phyloP scores from a whole-genome alignment of 1,140 invertebrate species.

The Zaprionus camerounensis region DNA sequence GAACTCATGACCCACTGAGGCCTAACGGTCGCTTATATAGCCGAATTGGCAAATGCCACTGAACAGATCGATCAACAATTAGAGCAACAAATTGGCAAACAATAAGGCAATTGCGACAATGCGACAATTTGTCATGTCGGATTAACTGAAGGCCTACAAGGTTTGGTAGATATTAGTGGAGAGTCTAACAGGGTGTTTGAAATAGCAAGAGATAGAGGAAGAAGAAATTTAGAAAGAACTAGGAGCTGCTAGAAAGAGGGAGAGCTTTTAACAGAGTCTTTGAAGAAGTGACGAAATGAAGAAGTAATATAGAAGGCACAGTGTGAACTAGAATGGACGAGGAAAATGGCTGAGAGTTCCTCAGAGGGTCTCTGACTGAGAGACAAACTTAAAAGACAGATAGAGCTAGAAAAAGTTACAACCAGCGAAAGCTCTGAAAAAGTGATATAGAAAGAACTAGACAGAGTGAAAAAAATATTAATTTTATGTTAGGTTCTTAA shows the following conservation, averaged over 20 bases:
- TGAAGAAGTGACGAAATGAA: background rate
- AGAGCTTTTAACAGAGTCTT: background rate
- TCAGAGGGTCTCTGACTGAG: too few species aligned
- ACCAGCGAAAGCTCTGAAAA: too few species aligned
- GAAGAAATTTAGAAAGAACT: background rate
- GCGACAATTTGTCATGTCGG: slow-evolving; percentile 34
- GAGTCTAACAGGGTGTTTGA: background rate
- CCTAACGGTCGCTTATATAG: slow-evolving; percentile 64
- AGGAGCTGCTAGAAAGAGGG: background rate
- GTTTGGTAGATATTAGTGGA: background rate
- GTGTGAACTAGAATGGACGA: background rate
- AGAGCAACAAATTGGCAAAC: slow-evolving; percentile 23
- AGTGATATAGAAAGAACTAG: too few species aligned
- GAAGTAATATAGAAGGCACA: too few species aligned
- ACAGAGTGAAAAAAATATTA: too few species aligned
- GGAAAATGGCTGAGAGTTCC: background rate
- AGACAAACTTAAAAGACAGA: too few species aligned
- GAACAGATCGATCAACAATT: slow-evolving; percentile 4
- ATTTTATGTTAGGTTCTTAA: too few species aligned
- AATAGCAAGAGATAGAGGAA: background rate
- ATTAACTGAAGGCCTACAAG: slow-evolving; percentile 43
- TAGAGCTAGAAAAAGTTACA: too few species aligned
- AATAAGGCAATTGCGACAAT: slow-evolving; percentile 29
- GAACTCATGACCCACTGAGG: slow-evolving; percentile 62
- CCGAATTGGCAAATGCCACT: slow-evolving; percentile 52